A percentile compares a stretch with the other conserved stretches of the same genome.
Conservation (phyloP, 2,888 invertebrate species). For the Drosophila meridionalis region DNA sequence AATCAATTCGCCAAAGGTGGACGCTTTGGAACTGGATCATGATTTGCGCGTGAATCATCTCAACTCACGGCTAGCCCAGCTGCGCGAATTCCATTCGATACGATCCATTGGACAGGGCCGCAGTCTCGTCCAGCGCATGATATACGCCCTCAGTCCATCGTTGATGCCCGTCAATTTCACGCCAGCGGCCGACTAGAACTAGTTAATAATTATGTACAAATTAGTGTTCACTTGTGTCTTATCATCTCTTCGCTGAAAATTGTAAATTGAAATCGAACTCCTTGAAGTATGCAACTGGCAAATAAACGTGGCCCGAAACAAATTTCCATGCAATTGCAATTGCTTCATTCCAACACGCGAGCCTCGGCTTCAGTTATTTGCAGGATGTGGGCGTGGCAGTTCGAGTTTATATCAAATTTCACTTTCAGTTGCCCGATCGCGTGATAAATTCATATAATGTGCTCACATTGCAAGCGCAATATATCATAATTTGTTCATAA, state of each 20-base stretch:
- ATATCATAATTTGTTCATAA: conserved; percentile 7
- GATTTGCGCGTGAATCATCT: conserved; percentile 39
- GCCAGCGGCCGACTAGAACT: not conserved
- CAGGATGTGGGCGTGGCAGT: not conserved
- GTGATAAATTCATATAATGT: conserved; percentile 5
- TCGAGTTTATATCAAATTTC: conserved; percentile 43
- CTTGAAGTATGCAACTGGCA: conserved; percentile 15
- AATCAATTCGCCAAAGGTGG: not conserved
- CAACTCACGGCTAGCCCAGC: conserved; percentile 12
- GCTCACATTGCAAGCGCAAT: not conserved
- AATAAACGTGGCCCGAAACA: conserved; percentile 19
- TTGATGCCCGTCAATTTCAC: conserved; percentile 16
- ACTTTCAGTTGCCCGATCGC: conserved; percentile 18
- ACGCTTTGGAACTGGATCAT: conserved; percentile 9
- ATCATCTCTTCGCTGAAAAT: not conserved
- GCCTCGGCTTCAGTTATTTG: not conserved
- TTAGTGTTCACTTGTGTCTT: not conserved
- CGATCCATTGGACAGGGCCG: not conserved
- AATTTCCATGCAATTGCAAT: conserved; percentile 38
- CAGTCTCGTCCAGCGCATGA: conserved; percentile 39
- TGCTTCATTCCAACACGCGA: conserved; percentile 7
- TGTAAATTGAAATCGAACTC: conserved; percentile 4
- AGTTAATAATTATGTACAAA: not conserved
- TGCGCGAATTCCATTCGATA: not conserved
- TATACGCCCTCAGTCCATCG: conserved; percentile 43